Base-by-base conservation (phyloP, 2,797 vertebrate genomes). In the Champsocephalus gunnari region DNA sequence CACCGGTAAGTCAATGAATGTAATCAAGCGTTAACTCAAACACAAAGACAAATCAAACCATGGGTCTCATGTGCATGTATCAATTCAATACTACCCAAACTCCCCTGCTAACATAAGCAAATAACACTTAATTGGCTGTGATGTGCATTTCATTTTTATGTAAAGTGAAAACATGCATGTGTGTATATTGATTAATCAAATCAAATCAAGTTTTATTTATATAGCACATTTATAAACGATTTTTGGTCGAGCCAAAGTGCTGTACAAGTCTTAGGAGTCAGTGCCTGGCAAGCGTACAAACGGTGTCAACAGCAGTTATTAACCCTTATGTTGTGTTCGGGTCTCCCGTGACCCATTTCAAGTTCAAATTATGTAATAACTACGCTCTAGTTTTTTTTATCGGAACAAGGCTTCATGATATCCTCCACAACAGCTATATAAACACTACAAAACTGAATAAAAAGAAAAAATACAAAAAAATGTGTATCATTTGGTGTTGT, bases 1-100 rank as follows among this genome's bases (percentile, higher is more conserved):
- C 87, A 77, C 45, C 21, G 3, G 28, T 24, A 67, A 77, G 80
- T 89, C 80, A 71, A 86, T 88, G 71, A 75, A 74, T 12, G 61
- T 69, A 70, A 81, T 84, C 71, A 81, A 76, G 66, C 63, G n/a
- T 87, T 65, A 86, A 81, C 7, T 77, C 63, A 86, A 84, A 87
- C 65, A 80, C 56, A 55, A 56, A 73, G 48, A 63, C 60, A 83
- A 79, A 80, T 77, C 67, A 77, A 85, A 78, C 19, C 17, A 17
- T 0, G 19, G 61, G 47, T 59, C 73, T 53, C 56, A 79, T 64
- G 12, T 2, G 11, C 55, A 34, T 32, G 32, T 47, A 53, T 75
- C 45, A 67, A 55, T 73, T 41, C 38, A 60, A 38, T 73, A 53
- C 78, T 57, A 44, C 16, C 17, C 65, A n/a, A 47, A 28, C 45